These are phyloP conservation scores for Pyralis farinalis DNA, from an alignment of 2,888 invertebrate genomes.

Conservation along the genomic window DNA sequence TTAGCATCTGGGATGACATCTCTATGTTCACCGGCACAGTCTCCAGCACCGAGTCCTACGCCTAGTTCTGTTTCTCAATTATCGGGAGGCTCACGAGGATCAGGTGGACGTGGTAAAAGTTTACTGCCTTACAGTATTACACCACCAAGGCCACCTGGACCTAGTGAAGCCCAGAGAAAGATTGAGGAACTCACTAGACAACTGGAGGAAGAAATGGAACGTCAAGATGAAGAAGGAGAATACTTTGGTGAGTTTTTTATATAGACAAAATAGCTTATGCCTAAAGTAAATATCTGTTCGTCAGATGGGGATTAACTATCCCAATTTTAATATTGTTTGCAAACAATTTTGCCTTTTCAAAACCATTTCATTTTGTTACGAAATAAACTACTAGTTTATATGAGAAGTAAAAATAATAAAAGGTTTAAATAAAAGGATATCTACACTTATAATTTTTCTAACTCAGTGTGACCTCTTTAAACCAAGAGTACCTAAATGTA, in stretches of 20 bases:
- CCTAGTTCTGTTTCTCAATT: slow-evolving; percentile 82
- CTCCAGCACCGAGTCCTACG: slow-evolving; percentile 84
- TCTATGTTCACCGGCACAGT: slow-evolving; percentile 75
- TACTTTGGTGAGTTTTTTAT: slow-evolving; percentile 91
- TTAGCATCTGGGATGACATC: slow-evolving; percentile 67
- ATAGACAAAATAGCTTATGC: no score
- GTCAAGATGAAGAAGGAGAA: slow-evolving; percentile 96
- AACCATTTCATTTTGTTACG: no score
- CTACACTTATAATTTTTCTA: no score
- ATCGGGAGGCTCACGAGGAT: slow-evolving; percentile 81
- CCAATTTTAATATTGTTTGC: no score
- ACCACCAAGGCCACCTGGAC: slow-evolving; percentile 92
- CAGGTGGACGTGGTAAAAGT: slow-evolving; percentile 82
- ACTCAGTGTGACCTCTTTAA: no score
- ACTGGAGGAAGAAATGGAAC: slow-evolving; percentile 97
- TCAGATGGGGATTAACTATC: no score
- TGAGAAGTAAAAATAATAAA: no score
- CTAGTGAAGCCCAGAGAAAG: slow-evolving; percentile 95
- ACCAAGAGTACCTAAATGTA: no score
- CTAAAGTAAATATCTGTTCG: no score
- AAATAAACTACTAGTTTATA: no score
- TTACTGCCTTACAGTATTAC: slow-evolving; percentile 93
- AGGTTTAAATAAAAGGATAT: no score
- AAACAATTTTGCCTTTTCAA: no score
- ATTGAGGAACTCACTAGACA: slow-evolving; percentile 95